Conservation (phyloP, 2,113 vertebrate genomes). For the Elephantulus edwardii region DNA sequence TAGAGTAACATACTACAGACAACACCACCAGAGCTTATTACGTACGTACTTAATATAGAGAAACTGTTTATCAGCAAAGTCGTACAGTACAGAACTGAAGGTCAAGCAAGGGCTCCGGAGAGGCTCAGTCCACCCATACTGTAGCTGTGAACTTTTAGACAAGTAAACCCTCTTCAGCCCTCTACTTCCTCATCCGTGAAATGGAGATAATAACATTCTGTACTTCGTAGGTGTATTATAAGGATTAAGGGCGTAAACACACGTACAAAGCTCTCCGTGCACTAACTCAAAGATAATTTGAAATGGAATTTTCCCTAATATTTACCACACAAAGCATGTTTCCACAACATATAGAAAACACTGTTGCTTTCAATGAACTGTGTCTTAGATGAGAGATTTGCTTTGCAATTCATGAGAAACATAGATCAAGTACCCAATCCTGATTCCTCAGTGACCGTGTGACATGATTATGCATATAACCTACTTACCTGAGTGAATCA, state of each 20-base stretch:
- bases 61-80: neutral
- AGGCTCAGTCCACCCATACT: no score
- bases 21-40: no score
- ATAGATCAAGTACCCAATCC: neutral
- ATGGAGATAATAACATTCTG: neutral
- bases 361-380: neutral
- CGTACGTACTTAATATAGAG: no score
- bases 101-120: no score
- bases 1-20: no score
- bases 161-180: neutral
- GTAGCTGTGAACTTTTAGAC: neutral
- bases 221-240: neutral
- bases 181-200: neutral
- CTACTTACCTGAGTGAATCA: conserved; percentile 85
- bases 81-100: neutral
- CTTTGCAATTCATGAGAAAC: neutral
- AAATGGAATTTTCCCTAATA: conserved; percentile 10
- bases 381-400: neutral
- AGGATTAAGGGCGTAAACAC: neutral
- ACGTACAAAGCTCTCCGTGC: neutral
- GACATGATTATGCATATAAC: neutral
- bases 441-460: neutral
- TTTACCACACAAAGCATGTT: neutral
- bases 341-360: neutral
- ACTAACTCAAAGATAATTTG: conserved; percentile 17